Evolutionary conservation across 2,888 invertebrate species (phyloP), one percentile per base, ranked within the genome.

Genomic region (Euplexia lucipara): DNA sequence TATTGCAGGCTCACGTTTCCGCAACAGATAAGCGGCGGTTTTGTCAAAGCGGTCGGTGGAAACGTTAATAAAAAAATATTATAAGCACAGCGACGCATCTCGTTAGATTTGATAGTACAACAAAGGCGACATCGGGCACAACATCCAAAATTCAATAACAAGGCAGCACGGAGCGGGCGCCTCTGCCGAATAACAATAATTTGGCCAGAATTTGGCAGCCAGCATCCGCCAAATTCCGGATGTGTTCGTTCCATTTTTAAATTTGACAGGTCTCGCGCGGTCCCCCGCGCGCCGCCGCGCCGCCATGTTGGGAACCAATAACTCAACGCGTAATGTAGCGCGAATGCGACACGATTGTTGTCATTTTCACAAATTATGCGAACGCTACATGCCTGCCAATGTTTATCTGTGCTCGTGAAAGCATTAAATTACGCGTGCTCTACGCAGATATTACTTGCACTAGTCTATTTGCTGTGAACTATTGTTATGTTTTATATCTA

Each of bases 141-240:
- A 88, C 90, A 90, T 92, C 83, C 86, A 79, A 91, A 93, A 94
- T 93, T 93, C 92, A 95, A 95, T 95, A 94, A 93, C 91, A 92
- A 88, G 84, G 88, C 87, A 84, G 85, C 83, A 81, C 85, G 86
- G 69, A 82, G 86, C 84, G 84, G 71, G 81, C 75, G 84, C 89
- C 90, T 88, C 88, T 83, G 86, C 84, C 89, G 93, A 94, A 95
- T 94, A 93, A 93, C 91, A 95, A 94, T 95, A 92, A 93, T 94
- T 94, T 94, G 93, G 93, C 92, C 91, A 94, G 94, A 92, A 93
- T 94, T 94, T 94, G 93, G 93, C 92, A 92, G 88, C 89, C 88
- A 90, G 88, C 90, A 91, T 92, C 91, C 92, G 90, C 89, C 89
- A 81, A 91, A 92, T 92, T 92, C 92, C 90, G 91, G 91, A 92